Conservation (phyloP, 1,140 invertebrate genomes). For the Alviniconcha marisindica region DNA sequence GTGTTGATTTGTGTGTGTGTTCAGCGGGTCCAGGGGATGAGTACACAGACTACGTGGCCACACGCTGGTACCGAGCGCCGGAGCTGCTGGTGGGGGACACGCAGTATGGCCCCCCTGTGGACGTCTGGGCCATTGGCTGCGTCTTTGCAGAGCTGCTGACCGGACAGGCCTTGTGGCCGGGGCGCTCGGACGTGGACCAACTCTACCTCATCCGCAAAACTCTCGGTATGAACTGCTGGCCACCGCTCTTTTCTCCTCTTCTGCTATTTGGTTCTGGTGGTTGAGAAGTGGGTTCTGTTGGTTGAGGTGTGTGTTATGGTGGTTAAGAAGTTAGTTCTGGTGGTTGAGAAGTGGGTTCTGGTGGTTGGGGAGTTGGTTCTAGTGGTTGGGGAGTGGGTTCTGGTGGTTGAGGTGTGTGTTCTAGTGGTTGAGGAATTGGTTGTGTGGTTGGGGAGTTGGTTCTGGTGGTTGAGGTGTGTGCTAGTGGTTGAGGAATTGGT, state of each 20-base stretch:
- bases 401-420: too few relatives aligned
- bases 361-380: too few relatives aligned
- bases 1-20: neutral
- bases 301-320: neutral
- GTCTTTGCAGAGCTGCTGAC: constrained; percentile 97
- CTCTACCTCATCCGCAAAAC: constrained; percentile 96
- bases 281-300: too few relatives aligned
- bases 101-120: constrained; percentile 96
- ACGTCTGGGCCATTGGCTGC: constrained; percentile 95
- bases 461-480: too few relatives aligned
- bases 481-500: too few relatives aligned
- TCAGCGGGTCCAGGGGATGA: constrained; percentile 90
- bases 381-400: too few relatives aligned
- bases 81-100: constrained; percentile 98
- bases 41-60: constrained; percentile 99
- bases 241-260: neutral
- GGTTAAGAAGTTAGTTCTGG: neutral
- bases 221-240: constrained; percentile 79
- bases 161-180: constrained; percentile 88
- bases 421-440: too few relatives aligned
- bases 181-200: constrained; percentile 99
- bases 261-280: too few relatives aligned
- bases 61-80: constrained; percentile 96
- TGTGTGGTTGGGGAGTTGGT: too few relatives aligned
- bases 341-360: too few relatives aligned